Evolutionary conservation across 2,888 invertebrate species (phyloP).

Genomic region (Salticus scenicus): DNA sequence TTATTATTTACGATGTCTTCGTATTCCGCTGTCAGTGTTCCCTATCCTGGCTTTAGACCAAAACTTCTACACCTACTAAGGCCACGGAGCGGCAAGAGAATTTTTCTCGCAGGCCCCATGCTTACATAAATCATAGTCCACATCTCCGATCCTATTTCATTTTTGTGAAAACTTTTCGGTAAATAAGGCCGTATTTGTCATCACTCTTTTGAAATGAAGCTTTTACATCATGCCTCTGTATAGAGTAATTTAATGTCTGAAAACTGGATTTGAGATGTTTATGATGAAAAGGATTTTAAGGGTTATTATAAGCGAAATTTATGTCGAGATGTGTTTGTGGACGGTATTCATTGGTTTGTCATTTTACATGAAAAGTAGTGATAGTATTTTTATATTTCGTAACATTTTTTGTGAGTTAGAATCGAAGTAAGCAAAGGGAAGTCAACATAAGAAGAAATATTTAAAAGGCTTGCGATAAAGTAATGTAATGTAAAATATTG

Average conservation of each 20-base stretch:
- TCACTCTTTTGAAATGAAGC: constrained; percentile 20
- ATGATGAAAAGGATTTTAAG: background rate
- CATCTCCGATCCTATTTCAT: constrained; percentile 44
- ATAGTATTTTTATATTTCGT: no score
- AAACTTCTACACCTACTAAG: constrained; percentile 27
- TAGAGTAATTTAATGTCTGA: background rate
- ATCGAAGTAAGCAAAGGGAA: no score
- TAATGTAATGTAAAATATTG: no score
- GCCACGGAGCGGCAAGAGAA: background rate
- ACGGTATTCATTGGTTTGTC: background rate
- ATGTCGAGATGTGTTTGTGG: background rate
- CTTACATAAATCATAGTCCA: constrained; percentile 5
- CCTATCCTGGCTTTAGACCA: constrained; percentile 28
- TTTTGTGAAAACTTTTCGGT: constrained; percentile 28
- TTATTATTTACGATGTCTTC: constrained; percentile 44
- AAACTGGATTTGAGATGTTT: background rate
- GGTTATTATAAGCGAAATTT: background rate
- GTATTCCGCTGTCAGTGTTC: background rate
- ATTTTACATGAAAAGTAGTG: no score
- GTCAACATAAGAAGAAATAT: no score
- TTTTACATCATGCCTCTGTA: background rate
- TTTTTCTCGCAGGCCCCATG: background rate
- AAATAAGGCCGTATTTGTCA: constrained; percentile 56
- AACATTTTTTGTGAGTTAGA: no score
- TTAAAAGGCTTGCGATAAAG: no score